A percentile compares a stretch with the other conserved stretches of the same genome.
phyloP scores from a whole-genome alignment of 2,797 vertebrate genomes.

The Kryptopterus vitreolus region DNA sequence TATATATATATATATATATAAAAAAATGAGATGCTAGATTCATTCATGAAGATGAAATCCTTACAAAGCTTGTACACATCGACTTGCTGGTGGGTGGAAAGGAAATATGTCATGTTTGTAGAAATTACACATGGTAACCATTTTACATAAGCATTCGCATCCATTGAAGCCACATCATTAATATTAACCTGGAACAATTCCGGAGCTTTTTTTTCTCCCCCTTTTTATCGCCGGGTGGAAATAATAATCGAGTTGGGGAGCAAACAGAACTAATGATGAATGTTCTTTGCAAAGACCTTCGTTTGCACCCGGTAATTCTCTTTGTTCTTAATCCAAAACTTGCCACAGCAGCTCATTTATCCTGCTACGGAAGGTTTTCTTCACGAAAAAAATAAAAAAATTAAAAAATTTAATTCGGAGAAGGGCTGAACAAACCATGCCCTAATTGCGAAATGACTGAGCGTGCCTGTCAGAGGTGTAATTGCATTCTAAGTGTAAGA shows the following conservation, averaged over 20 bases:
- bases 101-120: conserved; percentile 6
- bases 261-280: conserved; percentile 37
- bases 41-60: neutral
- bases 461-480: conserved; percentile 68
- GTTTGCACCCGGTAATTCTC: conserved; percentile 24
- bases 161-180: conserved; percentile 11
- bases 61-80: neutral
- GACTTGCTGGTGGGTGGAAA: neutral
- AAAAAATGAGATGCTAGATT: conserved; percentile 14
- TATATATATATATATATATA: no score
- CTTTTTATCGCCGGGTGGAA: conserved; percentile 22
- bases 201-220: conserved; percentile 22
- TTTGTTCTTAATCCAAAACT: conserved; percentile 42
- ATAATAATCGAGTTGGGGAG: conserved; percentile 21
- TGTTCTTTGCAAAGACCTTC: conserved; percentile 30
- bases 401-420: conserved; percentile 45
- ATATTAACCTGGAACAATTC: conserved; percentile 28
- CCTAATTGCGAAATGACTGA: conserved; percentile 62
- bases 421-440: conserved; percentile 47
- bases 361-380: conserved; percentile 30
- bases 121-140: conserved; percentile 18
- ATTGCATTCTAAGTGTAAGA: conserved; percentile 71
- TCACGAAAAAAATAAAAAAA: conserved; percentile 12
- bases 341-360: conserved; percentile 38
- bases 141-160: conserved; percentile 20